Base-by-base conservation (phyloP, 2,888 invertebrate species). In the Corbicula japonica region DNA sequence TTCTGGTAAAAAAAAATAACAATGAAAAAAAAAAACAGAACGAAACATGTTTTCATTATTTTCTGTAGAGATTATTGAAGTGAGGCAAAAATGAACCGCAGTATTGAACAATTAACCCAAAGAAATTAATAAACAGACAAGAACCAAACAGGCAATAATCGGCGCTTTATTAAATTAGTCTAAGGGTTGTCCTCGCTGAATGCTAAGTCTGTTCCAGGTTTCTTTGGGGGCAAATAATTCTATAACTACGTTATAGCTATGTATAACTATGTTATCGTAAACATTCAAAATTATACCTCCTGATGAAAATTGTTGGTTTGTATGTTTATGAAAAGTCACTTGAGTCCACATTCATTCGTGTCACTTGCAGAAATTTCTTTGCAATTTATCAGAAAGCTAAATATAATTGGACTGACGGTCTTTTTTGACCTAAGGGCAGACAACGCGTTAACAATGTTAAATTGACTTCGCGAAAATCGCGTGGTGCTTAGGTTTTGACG, bases 341-440 rank as follows among this genome's bases (percentile, higher is more conserved):
- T 34, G 72, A 78, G 77, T 69, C 46, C 72, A 72, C 75, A 78
- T 78, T 82, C 75, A 82, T 82, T 75, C 81, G 21, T 77, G 78
- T 75, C 71, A 78, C 71, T 78, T 56, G 71, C 62, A 71, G 73
- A 65, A 69, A 65, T 71, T 46, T 78, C 76, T 70, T 62, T 71
- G n/a, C 46, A 79, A 83, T 79, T 83, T 83, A 76, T 62, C 46
- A 44, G 32, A 32, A 30, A 61, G 54, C 62, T 72, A 58, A 44
- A 76, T 52, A 66, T 54, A 41, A 66, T 66, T 66, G 66, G 21
- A 10, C 3, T 8, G 54, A 35, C 52, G 30, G 41, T 10, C 38
- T 21, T 38, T 21, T 4, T 3, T 8, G 18, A 35, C 66, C 66
- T 26, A 5, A 26, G 66, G 63, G 54, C 1, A 23, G n/a, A 52